These are phyloP conservation scores for Sesamia inferens DNA, from an alignment of 2,888 invertebrate genomes.

Conservation along the genomic window DNA sequence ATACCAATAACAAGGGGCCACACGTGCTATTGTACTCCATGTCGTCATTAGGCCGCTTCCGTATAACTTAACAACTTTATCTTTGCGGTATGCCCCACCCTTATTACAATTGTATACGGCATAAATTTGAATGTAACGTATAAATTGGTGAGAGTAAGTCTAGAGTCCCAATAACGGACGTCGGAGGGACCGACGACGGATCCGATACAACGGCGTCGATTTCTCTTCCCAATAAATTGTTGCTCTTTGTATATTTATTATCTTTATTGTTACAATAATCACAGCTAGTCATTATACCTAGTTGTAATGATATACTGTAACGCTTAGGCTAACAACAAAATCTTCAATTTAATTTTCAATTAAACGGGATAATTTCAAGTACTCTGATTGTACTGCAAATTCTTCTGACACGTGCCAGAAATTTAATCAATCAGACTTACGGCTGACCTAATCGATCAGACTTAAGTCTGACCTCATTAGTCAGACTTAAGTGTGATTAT, in stretches of 20 bases:
- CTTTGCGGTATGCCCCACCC: conserved; percentile 58
- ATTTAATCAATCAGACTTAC: too few relatives aligned
- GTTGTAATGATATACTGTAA: conserved; percentile 24
- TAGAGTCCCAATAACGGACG: conserved; percentile 80
- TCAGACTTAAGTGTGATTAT: not conserved
- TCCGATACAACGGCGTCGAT: conserved; percentile 78
- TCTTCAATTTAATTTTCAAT: not conserved
- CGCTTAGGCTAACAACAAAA: not conserved
- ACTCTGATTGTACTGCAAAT: not conserved
- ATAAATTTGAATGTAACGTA: conserved; percentile 63
- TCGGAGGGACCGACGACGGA: conserved; percentile 73
- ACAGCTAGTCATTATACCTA: conserved; percentile 26
- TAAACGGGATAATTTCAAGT: not conserved
- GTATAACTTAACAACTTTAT: conserved; percentile 72
- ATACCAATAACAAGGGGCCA: conserved; percentile 88
- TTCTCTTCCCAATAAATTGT: conserved; percentile 79
- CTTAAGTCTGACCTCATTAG: not conserved
- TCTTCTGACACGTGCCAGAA: not conserved
- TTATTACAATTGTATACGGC: conserved; percentile 70
- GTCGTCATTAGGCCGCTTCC: conserved; percentile 89
- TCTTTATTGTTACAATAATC: conserved; percentile 48
- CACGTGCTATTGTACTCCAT: conserved; percentile 87
- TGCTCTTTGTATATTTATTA: conserved; percentile 65
- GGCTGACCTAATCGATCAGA: not conserved
- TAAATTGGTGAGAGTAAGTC: conserved; percentile 69